Evolutionary conservation across 2,888 invertebrate genomes (phyloP).

Genomic region (Clanis bilineata): DNA sequence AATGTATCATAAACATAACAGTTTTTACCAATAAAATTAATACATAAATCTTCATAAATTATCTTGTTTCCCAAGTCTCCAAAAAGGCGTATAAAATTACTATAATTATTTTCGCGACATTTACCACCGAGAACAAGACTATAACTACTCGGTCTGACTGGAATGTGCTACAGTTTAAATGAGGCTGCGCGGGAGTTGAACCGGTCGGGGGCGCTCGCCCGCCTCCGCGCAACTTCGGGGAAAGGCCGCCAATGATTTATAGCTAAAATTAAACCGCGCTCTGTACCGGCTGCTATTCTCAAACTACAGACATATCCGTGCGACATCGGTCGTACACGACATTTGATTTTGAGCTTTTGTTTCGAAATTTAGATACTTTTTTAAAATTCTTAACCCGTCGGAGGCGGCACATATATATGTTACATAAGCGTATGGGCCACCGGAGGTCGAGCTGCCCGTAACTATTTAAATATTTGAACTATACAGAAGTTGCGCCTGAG

Average conservation of each 20-base stretch:
- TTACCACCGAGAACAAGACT: slow-evolving; percentile 41
- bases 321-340: background rate
- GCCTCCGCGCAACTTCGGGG: slow-evolving; percentile 73
- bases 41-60: background rate
- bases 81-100: background rate
- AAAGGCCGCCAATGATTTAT: slow-evolving; percentile 78
- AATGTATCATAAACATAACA: too few relatives aligned
- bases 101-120: background rate
- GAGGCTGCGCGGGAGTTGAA: slow-evolving; percentile 75
- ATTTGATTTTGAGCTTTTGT: background rate
- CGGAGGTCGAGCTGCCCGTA: too few relatives aligned
- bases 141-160: slow-evolving; percentile 56
- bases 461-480: too few relatives aligned
- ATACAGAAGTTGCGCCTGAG: too few relatives aligned
- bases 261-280: slow-evolving; percentile 70
- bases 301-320: background rate
- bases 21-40: background rate
- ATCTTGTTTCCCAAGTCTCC: background rate
- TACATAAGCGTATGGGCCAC: too few relatives aligned
- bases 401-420: too few relatives aligned
- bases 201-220: slow-evolving; percentile 66
- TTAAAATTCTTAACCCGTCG: too few relatives aligned
- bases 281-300: slow-evolving; percentile 25
- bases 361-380: background rate
- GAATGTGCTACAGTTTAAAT: slow-evolving; percentile 83